Evolutionary conservation across 1,140 invertebrate species (phyloP).

Genomic region (Temnothorax longispinosus): DNA sequence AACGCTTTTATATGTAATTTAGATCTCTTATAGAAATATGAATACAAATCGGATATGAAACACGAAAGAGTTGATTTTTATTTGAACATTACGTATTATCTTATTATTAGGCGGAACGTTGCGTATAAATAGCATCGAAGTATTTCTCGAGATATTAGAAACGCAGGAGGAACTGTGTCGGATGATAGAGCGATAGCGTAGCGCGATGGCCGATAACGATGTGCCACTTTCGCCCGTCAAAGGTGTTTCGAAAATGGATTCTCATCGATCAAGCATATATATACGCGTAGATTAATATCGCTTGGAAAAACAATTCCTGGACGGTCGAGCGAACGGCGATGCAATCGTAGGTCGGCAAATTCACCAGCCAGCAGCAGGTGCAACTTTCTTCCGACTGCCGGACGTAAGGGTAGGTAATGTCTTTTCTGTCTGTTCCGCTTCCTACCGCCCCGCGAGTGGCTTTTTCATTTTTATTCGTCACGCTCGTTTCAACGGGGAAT

Average conservation of each 20-base stretch:
- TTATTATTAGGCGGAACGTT: neutral
- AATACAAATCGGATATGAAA: no score
- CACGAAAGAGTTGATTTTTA: neutral
- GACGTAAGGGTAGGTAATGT: conserved; percentile 75
- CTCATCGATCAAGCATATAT: conserved; percentile 13
- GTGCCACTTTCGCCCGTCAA: conserved; percentile 32
- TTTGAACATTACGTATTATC: neutral
- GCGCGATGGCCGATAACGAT: conserved; percentile 34
- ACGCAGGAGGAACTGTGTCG: neutral
- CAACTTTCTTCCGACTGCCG: conserved; percentile 57
- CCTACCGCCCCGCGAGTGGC: conserved; percentile 25
- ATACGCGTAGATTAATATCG: conserved; percentile 62
- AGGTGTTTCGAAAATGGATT: conserved; percentile 51
- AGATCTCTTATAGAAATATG: neutral
- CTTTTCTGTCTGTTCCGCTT: conserved; percentile 57
- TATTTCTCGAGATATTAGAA: conserved; percentile 23
- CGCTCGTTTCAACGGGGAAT: conserved; percentile 54
- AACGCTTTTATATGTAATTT: neutral
- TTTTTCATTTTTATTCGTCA: conserved; percentile 63
- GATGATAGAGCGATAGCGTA: conserved; percentile 7
- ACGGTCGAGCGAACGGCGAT: conserved; percentile 55
- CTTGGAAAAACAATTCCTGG: conserved; percentile 61
- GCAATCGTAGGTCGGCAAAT: conserved; percentile 73
- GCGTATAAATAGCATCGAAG: neutral
- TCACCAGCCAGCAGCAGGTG: conserved; percentile 67